These are phyloP conservation scores for Patiria pectinifera DNA, from an alignment of 53 echinoderm and acorn worm genomes.

Conservation along the genomic window DNA sequence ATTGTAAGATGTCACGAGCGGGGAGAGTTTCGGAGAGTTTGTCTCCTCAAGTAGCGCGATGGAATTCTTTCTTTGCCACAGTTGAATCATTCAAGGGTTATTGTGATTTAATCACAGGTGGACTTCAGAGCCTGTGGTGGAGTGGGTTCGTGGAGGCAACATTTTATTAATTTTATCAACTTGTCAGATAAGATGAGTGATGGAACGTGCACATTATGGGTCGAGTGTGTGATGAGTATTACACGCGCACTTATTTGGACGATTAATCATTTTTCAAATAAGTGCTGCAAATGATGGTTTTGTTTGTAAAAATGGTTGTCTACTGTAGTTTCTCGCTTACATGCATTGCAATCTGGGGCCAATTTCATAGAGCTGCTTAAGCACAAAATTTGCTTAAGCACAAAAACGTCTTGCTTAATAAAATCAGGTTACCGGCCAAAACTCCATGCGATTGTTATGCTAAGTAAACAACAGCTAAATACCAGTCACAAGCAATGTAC, in stretches of 20 bases:
- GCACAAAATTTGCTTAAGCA: too few species aligned
- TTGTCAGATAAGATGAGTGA: conserved; percentile 11
- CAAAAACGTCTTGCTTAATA: too few species aligned
- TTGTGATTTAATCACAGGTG: conserved; percentile 28
- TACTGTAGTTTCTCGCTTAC: too few species aligned
- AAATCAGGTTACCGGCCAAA: too few species aligned
- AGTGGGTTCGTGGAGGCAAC: not conserved
- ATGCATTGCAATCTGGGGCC: too few species aligned
- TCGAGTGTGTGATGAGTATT: not conserved
- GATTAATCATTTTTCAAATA: too few species aligned
- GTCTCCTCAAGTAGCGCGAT: not conserved
- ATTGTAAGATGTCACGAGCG: not conserved
- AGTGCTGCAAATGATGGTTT: too few species aligned
- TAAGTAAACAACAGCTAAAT: too few species aligned
- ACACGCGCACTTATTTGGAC: not conserved
- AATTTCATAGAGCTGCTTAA: not conserved
- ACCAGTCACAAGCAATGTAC: too few species aligned
- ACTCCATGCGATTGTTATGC: too few species aligned
- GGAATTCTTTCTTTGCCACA: not conserved
- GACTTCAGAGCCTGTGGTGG: not conserved
- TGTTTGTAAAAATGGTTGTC: too few species aligned
- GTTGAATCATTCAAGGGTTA: not conserved
- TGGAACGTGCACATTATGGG: conserved; percentile 19
- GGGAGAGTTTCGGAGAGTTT: not conserved
- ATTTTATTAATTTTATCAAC: not conserved